Conservation (phyloP, 1,140 invertebrate species). For the Habropoda laboriosa region DNA sequence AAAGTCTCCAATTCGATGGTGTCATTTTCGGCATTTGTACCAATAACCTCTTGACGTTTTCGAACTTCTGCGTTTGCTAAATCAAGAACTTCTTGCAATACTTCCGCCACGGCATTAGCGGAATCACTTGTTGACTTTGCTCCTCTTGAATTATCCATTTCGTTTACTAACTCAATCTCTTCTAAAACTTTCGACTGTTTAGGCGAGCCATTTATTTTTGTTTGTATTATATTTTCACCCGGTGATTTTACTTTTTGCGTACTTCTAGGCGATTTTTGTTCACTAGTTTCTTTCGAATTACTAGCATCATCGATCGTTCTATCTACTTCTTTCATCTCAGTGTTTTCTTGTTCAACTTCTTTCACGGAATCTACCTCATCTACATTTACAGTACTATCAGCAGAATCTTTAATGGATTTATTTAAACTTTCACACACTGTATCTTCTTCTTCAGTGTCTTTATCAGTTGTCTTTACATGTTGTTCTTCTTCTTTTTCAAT, state of each 20-base stretch:
- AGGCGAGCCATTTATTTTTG: neutral
- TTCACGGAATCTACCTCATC: neutral
- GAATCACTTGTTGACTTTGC: slow-evolving; percentile 26
- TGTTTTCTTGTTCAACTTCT: neutral
- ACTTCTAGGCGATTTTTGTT: neutral
- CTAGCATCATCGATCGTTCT: neutral
- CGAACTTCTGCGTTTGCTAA: slow-evolving; percentile 50
- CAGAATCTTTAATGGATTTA: neutral
- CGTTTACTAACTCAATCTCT: neutral
- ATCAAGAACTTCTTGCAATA: slow-evolving; percentile 63
- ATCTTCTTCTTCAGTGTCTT: slow-evolving; percentile 15
- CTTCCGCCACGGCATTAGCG: slow-evolving; percentile 39
- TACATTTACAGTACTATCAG: neutral
- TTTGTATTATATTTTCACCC: neutral
- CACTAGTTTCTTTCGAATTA: neutral
- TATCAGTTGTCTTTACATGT: slow-evolving; percentile 5
- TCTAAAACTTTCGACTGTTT: neutral
- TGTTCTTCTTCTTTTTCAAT: slow-evolving; percentile 18
- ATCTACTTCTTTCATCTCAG: slow-evolving; percentile 2
- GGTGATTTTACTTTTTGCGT: neutral
- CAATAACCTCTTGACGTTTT: slow-evolving; percentile 33
- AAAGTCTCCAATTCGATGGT: slow-evolving; percentile 46
- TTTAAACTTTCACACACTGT: neutral
- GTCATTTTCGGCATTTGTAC: slow-evolving; percentile 17
- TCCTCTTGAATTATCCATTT: neutral